These are phyloP conservation scores for Oreochromis niloticus DNA, from an alignment of 2,113 vertebrate species.

Conservation along the genomic window DNA sequence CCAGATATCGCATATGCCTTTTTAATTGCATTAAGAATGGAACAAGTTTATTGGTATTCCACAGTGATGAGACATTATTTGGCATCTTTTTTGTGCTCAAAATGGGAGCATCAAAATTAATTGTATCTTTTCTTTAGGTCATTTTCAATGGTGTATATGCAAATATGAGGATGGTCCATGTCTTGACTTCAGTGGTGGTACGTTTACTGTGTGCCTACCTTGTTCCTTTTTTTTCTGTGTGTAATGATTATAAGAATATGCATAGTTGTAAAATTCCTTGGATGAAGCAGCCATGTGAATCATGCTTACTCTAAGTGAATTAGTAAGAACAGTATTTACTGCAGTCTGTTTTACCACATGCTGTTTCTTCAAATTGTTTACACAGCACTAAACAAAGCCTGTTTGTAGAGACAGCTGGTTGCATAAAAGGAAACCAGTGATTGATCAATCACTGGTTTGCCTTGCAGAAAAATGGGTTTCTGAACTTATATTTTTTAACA, in stretches of 20 bases:
- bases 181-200: conserved; percentile 98
- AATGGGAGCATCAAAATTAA: background rate
- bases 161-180: conserved; percentile 99
- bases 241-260: background rate
- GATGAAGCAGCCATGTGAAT: background rate
- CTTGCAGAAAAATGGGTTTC: conserved; percentile 30
- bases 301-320: conserved; percentile 21
- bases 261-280: background rate
- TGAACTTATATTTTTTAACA: conserved; percentile 6
- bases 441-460: conserved; percentile 40
- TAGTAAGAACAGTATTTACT: conserved; percentile 7
- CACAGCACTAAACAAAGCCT: conserved; percentile 48
- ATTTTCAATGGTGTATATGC: conserved; percentile 97
- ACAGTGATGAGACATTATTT: background rate
- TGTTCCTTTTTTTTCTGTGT: background rate
- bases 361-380: conserved; percentile 42
- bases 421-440: conserved; percentile 30
- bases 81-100: background rate
- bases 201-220: conserved; percentile 56
- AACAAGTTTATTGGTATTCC: background rate
- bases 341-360: conserved; percentile 31
- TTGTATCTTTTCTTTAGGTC: conserved; percentile 76
- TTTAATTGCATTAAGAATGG: background rate
- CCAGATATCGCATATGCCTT: background rate
- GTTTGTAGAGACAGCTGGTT: conserved; percentile 48